Evolutionary conservation across 2,888 invertebrate species (phyloP).

Genomic region (Orgyia antiqua): DNA sequence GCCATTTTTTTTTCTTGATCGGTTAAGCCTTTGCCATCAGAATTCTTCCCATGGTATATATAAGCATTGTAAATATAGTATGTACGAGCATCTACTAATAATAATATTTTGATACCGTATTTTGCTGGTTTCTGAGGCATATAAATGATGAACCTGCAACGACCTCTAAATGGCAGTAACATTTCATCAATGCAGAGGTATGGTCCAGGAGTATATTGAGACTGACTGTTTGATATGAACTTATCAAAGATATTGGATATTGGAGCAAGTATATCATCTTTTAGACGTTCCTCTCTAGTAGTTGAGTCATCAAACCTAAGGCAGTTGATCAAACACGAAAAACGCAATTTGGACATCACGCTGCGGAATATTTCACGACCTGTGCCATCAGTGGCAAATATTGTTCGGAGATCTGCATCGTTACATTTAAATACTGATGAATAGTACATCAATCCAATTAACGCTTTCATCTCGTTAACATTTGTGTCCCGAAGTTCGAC

Average conservation of each 20-base stretch:
- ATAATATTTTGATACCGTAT: constrained; percentile 19
- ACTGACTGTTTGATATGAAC: constrained; percentile 13
- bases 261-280: constrained; percentile 14
- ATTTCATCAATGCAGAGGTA: constrained; percentile 21
- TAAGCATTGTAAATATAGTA: constrained; percentile 13
- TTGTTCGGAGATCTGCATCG: constrained; percentile 6
- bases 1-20: constrained; percentile 13
- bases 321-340: constrained; percentile 11
- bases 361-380: constrained; percentile 17
- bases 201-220: constrained; percentile 10
- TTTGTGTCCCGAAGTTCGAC: constrained; percentile 12
- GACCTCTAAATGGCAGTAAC: constrained; percentile 20
- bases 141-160: constrained; percentile 18
- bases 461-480: constrained; percentile 13
- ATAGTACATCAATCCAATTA: constrained; percentile 13
- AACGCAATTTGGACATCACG: constrained; percentile 10
- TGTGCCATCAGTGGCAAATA: constrained; percentile 17
- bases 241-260: constrained; percentile 15
- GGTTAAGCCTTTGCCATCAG: constrained; percentile 15
- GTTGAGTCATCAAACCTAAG: constrained; percentile 19
- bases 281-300: constrained; percentile 13
- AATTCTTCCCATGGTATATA: constrained; percentile 18
- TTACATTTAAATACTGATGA: constrained; percentile 16
- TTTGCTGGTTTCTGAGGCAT: constrained; percentile 24
- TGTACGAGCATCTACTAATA: constrained; percentile 13